Base-by-base conservation (phyloP, 2,113 vertebrate genomes). In the Epinephelus cyanopodus region DNA sequence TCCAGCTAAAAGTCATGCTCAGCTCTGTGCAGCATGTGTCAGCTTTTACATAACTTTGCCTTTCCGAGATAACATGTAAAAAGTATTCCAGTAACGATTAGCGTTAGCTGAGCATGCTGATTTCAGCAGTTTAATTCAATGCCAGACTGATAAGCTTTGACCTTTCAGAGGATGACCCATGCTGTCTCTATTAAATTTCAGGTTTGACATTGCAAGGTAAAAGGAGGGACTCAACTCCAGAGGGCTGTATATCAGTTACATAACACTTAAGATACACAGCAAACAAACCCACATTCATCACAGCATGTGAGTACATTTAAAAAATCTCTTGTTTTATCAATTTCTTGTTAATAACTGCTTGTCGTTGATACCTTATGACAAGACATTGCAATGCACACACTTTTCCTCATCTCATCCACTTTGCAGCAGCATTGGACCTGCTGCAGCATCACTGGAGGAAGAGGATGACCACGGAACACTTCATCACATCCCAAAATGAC, bases 11-110 rank as follows among this genome's bases (percentile, higher is more conserved):
- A 58, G 62, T 53, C 7, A 45, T 7, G 42, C 77, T 64, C 77
- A 45, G 76, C 79, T 62, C 67, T n/a, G 5, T 2, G 64, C 11
- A 61, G 76, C 37, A 25, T 25, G 81, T 48, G 81, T 75, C 69
- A 33, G 64, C 71, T 74, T 79, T 86, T 76, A 42, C 72, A 62
- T 14, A 83, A 73, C 72, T n/a, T 18, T 39, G 37, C 8, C 19
- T 62, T 17, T 0, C 18, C 48, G 73, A 77, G 25, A 71, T 71
- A 74, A 64, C 52, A 3, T 13, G 39, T 0, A 0, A 18, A 29
- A 74, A 33, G 7, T 62, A 57, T 23, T 45, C 39, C 42, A 48
- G n/a, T 4, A 17, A 39, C 33, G 47, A 74, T 80, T 23, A 54
- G 18, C 61, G 39, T 0, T 1, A 53, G 65, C 67, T 62, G 66